A percentile compares a stretch with the other conserved stretches of the same genome.
Conservation (phyloP, 1,140 invertebrate genomes). For the Atta colombica region DNA sequence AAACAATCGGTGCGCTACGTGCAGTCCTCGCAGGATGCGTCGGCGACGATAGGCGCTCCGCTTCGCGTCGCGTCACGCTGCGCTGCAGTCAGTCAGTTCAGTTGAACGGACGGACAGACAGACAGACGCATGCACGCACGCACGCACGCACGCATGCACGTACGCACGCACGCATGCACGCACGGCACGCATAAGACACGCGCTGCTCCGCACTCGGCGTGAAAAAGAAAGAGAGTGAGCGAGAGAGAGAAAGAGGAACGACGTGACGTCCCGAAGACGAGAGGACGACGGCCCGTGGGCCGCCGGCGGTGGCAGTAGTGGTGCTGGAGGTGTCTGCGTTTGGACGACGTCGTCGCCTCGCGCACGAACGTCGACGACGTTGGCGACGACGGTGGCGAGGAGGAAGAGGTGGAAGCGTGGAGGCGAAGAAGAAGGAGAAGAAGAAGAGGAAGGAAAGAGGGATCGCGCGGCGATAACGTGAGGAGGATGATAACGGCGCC, state of each 20-base stretch:
- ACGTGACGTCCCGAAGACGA: not conserved
- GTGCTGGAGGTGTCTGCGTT: slow-evolving; percentile 36
- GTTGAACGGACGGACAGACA: not conserved
- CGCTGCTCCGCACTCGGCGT: too few species aligned
- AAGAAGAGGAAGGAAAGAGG: slow-evolving; percentile 13
- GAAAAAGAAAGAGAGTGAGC: too few species aligned
- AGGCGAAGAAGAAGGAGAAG: slow-evolving; percentile 11
- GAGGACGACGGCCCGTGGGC: slow-evolving; percentile 51
- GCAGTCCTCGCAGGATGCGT: slow-evolving; percentile 86
- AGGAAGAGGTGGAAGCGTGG: slow-evolving; percentile 54
- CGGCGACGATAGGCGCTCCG: slow-evolving; percentile 65
- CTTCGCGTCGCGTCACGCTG: slow-evolving; percentile 10
- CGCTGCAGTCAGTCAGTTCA: slow-evolving; percentile 10
- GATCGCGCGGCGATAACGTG: slow-evolving; percentile 19
- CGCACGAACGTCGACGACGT: slow-evolving; percentile 39
- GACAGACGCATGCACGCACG: not conserved
- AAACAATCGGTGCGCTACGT: slow-evolving; percentile 88
- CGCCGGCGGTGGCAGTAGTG: slow-evolving; percentile 43
- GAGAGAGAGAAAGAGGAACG: not conserved
- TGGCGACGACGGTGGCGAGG: slow-evolving; percentile 53
- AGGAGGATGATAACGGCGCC: slow-evolving; percentile 53
- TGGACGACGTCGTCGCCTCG: slow-evolving; percentile 8
- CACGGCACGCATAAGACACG: not conserved
- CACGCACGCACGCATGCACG: not conserved
- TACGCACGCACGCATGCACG: not conserved